Percentiles rank a stretch among this genome's conserved stretches.
Conservation (phyloP, 1,140 invertebrate species). For the Reticulitermes speratus region DNA sequence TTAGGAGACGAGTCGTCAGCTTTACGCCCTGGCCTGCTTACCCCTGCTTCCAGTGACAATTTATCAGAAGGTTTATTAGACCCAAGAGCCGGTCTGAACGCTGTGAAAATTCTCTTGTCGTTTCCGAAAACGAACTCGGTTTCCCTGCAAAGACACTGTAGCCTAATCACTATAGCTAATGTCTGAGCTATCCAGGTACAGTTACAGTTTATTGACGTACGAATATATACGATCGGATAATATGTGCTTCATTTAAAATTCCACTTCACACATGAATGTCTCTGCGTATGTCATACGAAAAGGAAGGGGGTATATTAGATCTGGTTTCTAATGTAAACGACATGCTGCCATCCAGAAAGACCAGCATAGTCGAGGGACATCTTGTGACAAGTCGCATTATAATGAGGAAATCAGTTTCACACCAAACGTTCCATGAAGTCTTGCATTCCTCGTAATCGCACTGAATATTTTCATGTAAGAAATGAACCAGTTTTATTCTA, state of each 20-base stretch:
- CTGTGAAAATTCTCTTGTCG: too few relatives aligned
- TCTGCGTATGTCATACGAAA: neutral
- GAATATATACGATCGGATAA: neutral
- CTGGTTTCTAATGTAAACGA: neutral
- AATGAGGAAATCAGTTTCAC: neutral
- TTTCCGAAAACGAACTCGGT: too few relatives aligned
- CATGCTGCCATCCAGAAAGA: neutral
- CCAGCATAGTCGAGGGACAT: neutral
- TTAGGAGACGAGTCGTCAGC: too few relatives aligned
- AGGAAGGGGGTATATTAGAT: neutral
- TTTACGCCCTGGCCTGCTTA: too few relatives aligned
- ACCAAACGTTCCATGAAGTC: neutral
- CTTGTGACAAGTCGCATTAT: neutral
- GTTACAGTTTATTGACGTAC: neutral
- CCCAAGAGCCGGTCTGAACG: too few relatives aligned
- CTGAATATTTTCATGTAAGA: neutral
- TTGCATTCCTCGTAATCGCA: neutral
- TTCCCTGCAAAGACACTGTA: neutral
- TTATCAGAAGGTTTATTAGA: too few relatives aligned
- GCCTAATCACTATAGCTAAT: too few relatives aligned
- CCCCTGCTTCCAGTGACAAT: too few relatives aligned
- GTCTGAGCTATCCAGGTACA: too few relatives aligned
- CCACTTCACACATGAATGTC: slow-evolving; percentile 6
- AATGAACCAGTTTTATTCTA: neutral
- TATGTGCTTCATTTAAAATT: slow-evolving; percentile 5